These are phyloP conservation scores for Diabrotica undecimpunctata DNA, from an alignment of 1,140 invertebrate genomes.

Conservation along the genomic window DNA sequence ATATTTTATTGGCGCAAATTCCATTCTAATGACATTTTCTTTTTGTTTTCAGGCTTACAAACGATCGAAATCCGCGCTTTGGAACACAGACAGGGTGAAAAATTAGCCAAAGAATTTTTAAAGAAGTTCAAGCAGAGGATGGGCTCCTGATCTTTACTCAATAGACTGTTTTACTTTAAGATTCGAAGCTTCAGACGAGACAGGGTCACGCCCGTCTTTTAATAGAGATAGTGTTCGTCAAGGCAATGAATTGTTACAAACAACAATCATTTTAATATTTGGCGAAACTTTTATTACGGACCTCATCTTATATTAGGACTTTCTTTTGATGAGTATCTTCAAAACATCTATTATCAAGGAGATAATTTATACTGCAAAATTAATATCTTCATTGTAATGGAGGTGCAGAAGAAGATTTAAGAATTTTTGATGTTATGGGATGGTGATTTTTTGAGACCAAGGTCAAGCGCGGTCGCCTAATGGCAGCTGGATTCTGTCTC, in stretches of 20 bases:
- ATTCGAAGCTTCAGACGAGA: not conserved
- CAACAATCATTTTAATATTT: not conserved
- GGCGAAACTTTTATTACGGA: not conserved
- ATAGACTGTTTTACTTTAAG: conserved; percentile 6
- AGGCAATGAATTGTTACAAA: not conserved
- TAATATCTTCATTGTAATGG: no score
- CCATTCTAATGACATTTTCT: not conserved
- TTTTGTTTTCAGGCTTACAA: conserved; percentile 57
- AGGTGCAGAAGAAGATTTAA: no score
- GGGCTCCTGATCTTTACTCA: conserved; percentile 23
- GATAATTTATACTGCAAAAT: no score
- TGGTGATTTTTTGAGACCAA: no score
- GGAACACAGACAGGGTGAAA: conserved; percentile 82
- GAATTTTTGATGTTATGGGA: no score
- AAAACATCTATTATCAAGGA: no score
- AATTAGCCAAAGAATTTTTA: conserved; percentile 86
- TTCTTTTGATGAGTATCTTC: no score
- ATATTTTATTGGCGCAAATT: no score
- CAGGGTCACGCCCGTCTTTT: not conserved
- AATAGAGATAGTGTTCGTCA: no score
- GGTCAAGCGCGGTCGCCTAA: no score
- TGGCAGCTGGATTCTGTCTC: no score
- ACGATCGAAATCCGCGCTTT: conserved; percentile 72
- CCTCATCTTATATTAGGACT: not conserved
- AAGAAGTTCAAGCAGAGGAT: conserved; percentile 73